A percentile compares a stretch with the other conserved stretches of the same genome.
These are phyloP conservation scores for Mylabris sibirica DNA, from an alignment of 2,888 invertebrate genomes.

Conservation along the genomic window DNA sequence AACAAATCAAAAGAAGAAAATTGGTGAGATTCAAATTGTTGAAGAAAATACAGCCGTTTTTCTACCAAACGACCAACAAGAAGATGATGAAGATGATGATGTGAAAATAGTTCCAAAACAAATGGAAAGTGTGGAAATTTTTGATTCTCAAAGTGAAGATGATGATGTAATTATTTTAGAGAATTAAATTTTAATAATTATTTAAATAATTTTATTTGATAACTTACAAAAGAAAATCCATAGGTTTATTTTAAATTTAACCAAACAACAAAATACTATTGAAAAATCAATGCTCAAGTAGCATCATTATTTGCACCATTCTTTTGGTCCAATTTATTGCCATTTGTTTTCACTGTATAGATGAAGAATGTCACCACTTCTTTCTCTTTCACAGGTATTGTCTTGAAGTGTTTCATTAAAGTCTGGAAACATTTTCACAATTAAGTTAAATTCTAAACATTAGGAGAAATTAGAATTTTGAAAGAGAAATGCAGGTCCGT, in stretches of 20 bases:
- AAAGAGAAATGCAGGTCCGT: too few relatives aligned
- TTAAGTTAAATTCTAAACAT: too few relatives aligned
- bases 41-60: constrained; percentile 16
- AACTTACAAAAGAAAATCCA: constrained; percentile 27
- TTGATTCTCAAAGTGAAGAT: constrained; percentile 57
- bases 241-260: constrained; percentile 21
- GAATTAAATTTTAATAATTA: constrained; percentile 21
- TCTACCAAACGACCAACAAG: constrained; percentile 17
- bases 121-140: constrained; percentile 41
- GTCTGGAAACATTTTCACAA: too few relatives aligned
- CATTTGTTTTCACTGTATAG: constrained; percentile 94
- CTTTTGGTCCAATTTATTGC: constrained; percentile 85
- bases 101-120: constrained; percentile 36
- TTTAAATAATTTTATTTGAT: constrained; percentile 27
- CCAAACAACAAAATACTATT: constrained; percentile 36
- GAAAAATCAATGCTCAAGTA: constrained; percentile 56
- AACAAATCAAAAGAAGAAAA: constrained; percentile 9
- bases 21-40: background rate
- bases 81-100: constrained; percentile 23
- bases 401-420: constrained; percentile 93
- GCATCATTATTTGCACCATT: constrained; percentile 76
- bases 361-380: constrained; percentile 95
- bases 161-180: constrained; percentile 52
- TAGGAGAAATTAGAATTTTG: too few relatives aligned
- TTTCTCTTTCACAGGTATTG: constrained; percentile 93